Conservation (phyloP, 2,888 invertebrate species). For the Steinernema hermaphroditum region DNA sequence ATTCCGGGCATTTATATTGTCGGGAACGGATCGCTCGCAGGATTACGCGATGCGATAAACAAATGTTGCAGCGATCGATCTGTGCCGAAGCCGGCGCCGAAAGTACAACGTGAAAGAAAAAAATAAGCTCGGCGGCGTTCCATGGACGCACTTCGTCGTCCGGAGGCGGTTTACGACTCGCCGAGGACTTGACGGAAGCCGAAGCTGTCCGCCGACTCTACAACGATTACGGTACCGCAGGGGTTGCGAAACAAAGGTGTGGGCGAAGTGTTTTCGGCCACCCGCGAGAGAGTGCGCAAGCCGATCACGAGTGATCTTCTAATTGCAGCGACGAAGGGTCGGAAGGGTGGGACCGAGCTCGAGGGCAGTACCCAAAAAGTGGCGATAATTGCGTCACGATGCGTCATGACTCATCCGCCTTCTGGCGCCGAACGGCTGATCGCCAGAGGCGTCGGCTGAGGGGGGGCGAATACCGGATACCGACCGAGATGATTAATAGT, state of each 20-base stretch:
- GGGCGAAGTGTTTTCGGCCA: neutral
- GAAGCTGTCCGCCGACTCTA: too few species aligned
- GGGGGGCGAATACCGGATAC: neutral
- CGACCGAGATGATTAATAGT: neutral
- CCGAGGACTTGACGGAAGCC: too few species aligned
- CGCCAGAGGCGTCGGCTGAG: neutral
- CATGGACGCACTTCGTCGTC: too few species aligned
- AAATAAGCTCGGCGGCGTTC: neutral
- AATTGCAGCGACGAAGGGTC: neutral
- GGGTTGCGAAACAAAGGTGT: too few species aligned
- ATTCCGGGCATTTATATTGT: too few species aligned
- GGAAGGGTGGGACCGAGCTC: neutral
- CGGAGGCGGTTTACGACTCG: too few species aligned
- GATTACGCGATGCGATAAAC: constrained; percentile 10
- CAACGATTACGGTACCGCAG: too few species aligned
- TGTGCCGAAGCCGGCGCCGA: neutral
- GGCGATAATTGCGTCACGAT: neutral
- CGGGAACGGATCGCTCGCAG: neutral
- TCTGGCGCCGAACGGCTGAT: neutral
- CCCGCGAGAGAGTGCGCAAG: neutral
- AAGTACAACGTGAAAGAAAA: neutral
- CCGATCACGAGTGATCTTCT: neutral
- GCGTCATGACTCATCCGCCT: neutral
- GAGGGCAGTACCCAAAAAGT: neutral
- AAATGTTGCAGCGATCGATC: neutral